Percentiles rank a stretch among this genome's conserved stretches.
Evolutionary conservation across 2,797 vertebrate species (phyloP).

Genomic region (Eremophila alpestris): DNA sequence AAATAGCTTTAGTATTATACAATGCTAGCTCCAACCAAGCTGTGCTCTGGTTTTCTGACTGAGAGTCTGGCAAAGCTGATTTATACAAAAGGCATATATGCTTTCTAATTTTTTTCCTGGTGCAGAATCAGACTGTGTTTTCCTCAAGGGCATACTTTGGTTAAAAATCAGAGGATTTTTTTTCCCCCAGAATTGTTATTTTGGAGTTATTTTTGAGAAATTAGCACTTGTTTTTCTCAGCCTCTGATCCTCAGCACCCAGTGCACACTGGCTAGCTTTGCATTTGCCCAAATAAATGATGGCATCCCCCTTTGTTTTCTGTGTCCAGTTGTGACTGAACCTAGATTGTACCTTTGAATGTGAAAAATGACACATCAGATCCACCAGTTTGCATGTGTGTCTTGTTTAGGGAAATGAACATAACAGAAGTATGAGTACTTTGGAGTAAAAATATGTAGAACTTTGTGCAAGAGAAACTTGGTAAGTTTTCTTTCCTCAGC

Average conservation of each 20-base stretch:
- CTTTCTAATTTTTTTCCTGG: not conserved
- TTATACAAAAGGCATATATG: not conserved
- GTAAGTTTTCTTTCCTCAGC: not conserved
- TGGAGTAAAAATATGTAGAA: not conserved
- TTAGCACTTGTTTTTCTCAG: not conserved
- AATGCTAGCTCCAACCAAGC: not conserved
- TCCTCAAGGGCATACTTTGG: not conserved
- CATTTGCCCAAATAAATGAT: not conserved
- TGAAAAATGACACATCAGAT: rapidly evolving
- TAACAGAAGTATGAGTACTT: not conserved
- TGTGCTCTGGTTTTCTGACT: not conserved
- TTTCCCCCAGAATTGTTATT: not conserved
- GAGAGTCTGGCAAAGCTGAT: not conserved
- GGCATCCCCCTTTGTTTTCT: not conserved
- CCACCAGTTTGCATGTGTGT: not conserved
- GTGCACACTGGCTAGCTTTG: not conserved
- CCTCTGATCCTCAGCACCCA: not conserved
- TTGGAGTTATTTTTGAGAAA: not conserved
- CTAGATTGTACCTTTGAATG: not conserved
- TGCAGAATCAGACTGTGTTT: not conserved
- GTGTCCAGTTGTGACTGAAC: not conserved
- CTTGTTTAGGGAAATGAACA: not conserved
- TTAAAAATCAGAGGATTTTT: not conserved
- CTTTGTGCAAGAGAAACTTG: not conserved
- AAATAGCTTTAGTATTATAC: not conserved